A percentile compares a stretch with the other conserved stretches of the same genome.
phyloP scores from a whole-genome alignment of 2,113 vertebrate species.

The Lasiurus cinereus region DNA sequence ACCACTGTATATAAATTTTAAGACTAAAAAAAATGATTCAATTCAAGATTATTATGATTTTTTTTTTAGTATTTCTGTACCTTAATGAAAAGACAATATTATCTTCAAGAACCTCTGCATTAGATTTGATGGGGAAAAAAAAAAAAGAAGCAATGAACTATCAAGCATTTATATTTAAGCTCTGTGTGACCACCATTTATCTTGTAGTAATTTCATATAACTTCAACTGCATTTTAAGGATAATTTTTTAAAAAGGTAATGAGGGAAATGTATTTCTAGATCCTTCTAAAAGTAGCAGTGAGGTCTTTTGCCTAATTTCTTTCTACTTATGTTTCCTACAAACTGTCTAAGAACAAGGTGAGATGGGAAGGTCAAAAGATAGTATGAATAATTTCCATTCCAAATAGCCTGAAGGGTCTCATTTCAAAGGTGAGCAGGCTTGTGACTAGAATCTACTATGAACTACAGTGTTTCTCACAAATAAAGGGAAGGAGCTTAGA shows the following conservation, averaged over 20 bases:
- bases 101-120: background rate
- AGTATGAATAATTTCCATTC: constrained; percentile 43
- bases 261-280: background rate
- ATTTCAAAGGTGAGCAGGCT: background rate
- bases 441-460: background rate
- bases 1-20: background rate
- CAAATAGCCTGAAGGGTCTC: background rate
- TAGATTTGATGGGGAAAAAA: background rate
- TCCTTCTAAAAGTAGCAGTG: background rate
- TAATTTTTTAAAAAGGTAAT: background rate
- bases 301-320: background rate
- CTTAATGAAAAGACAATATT: background rate
- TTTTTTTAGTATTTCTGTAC: background rate
- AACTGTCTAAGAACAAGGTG: background rate
- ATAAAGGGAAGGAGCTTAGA: background rate
- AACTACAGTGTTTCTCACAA: background rate
- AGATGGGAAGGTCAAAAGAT: background rate
- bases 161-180: background rate
- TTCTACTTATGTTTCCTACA: background rate
- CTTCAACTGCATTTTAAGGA: background rate
- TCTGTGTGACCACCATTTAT: background rate
- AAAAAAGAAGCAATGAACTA: background rate
- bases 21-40: background rate
- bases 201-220: background rate
- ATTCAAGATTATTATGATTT: background rate